Evolutionary conservation across 2,888 invertebrate genomes (phyloP), one percentile per base, ranked within the genome.

Genomic region (Myopa testacea): DNA sequence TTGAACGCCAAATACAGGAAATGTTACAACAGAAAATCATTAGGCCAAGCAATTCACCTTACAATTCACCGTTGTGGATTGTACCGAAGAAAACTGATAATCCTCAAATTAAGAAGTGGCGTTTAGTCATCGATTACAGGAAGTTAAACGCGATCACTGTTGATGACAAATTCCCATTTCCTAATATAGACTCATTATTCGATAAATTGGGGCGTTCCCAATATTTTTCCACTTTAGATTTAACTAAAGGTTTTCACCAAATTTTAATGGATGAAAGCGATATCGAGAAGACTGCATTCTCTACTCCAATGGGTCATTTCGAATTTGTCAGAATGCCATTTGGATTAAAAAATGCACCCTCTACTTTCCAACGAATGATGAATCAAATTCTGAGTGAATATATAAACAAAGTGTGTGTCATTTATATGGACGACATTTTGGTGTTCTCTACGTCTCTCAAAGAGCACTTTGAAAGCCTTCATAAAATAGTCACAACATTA

Each of bases 21-120:
- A 81, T 81, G 80, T 65, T 81, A 14, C 16, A 78, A 63, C 79
- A 78, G 77, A 78, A 77, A 37, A 85, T 86, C 37, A 85, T 86
- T 12, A 77, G 78, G 67, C 82, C 81, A 69, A 83, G 82, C 38
- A 78, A 80, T 71, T 83, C 82, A 1, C 83, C 84, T 16, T 85
- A 83, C 78, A 80, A 78, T 52, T 78, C 81, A n/a, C 84, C 83
- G 14, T 75, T 86, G 37, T 84, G 83, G 82, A 79, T 83, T 58
- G 85, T 84, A n/a, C 82, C 82, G 26, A 85, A 83, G 80, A 85
- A 85, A 78, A 45, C 76, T n/a, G 82, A 83, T 77, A 79, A 78
- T 34, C 74, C 72, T 16, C 70, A 67, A 34, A 68, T 40, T 40
- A 71, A 77, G 67, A 80, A 80, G 19, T 78, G 77, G 78, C 62